A percentile compares a stretch with the other conserved stretches of the same genome.
Conservation (phyloP, 2,113 vertebrate genomes). For the Daphoenositta chrysoptera region DNA sequence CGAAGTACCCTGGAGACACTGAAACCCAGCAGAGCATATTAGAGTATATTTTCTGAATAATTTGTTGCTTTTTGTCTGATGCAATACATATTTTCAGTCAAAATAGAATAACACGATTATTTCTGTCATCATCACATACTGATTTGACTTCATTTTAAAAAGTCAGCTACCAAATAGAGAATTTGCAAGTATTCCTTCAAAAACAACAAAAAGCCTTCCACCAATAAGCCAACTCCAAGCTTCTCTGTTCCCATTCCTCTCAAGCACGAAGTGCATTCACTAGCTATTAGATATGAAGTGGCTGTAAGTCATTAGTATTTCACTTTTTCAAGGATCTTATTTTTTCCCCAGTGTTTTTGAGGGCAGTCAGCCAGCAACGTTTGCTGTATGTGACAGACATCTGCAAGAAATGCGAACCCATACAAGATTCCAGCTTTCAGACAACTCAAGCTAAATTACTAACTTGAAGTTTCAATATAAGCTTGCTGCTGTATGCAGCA, state of each 20-base stretch:
- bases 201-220: background rate
- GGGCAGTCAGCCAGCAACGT: background rate
- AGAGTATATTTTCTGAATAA: background rate
- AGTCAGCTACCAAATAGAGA: background rate
- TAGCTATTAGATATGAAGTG: background rate
- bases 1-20: background rate
- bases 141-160: background rate
- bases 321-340: background rate
- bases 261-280: background rate
- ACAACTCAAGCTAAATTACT: background rate
- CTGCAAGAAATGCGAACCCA: background rate
- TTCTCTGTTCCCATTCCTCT: background rate
- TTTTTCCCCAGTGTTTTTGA: background rate
- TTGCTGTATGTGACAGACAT: slow-evolving; percentile 5
- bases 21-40: background rate
- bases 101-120: background rate
- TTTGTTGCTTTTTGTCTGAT: background rate
- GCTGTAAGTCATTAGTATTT: slow-evolving; percentile 12
- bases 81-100: background rate
- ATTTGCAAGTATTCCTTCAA: background rate
- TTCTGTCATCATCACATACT: background rate
- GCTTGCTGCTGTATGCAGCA: background rate
- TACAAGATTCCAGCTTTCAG: slow-evolving; percentile 5
- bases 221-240: background rate
- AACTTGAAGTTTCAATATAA: background rate